Evolutionary conservation across 1,140 invertebrate species (phyloP).

Genomic region (Drosophila tsacasi): DNA sequence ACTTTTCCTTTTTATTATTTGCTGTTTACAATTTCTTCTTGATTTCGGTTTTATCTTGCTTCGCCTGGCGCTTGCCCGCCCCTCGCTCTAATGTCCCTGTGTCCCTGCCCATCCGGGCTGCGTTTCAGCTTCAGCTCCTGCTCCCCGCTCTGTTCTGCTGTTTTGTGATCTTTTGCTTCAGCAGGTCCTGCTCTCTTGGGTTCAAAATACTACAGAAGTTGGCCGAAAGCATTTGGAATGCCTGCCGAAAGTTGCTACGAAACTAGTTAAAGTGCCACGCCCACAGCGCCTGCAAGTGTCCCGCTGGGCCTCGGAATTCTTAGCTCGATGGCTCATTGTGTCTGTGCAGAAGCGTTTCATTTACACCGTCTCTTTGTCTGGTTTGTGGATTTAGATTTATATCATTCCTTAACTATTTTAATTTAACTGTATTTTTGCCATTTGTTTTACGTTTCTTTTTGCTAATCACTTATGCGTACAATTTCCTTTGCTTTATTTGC

Average conservation of each 20-base stretch:
- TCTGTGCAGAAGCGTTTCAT: conserved; percentile 59
- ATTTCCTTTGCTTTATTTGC: conserved; percentile 42
- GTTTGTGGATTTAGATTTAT: conserved; percentile 4
- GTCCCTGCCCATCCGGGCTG: neutral
- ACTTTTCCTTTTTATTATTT: conserved; percentile 71
- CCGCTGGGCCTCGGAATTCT: conserved; percentile 71
- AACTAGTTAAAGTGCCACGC: conserved; percentile 42
- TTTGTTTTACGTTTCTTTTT: conserved; percentile 23
- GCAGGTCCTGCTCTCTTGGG: conserved; percentile 24
- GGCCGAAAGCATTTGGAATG: conserved; percentile 76
- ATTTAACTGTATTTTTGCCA: conserved; percentile 23
- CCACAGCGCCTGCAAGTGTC: conserved; percentile 44
- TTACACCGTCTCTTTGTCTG: conserved; percentile 11
- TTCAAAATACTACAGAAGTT: conserved; percentile 57
- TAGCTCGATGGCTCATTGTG: conserved; percentile 45
- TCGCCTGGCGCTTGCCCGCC: conserved; percentile 21
- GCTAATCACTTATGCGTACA: conserved; percentile 49
- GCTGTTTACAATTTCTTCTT: conserved; percentile 60
- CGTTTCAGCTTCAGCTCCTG: conserved; percentile 25
- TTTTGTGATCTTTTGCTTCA: conserved; percentile 26
- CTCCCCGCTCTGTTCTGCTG: conserved; percentile 3
- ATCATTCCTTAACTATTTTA: conserved; percentile 65
- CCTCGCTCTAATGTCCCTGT: conserved; percentile 9
- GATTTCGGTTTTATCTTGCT: conserved; percentile 24
- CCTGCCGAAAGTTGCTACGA: conserved; percentile 67